phyloP scores from a whole-genome alignment of 2,888 invertebrate genomes.

The Drosophila tanythrix region DNA sequence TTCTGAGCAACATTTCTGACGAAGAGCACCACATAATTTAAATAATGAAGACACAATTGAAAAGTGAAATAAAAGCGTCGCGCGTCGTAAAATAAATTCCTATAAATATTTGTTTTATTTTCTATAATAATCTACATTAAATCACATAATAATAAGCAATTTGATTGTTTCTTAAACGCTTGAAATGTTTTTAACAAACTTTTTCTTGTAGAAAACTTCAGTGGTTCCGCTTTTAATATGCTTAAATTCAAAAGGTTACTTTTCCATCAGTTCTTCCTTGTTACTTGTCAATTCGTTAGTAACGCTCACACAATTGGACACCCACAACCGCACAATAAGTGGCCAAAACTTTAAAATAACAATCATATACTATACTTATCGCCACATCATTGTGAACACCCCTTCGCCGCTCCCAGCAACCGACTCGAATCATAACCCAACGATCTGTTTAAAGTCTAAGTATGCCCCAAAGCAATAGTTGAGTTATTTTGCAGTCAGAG shows the following conservation, averaged over 20 bases:
- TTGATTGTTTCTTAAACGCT: neutral
- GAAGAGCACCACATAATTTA: neutral
- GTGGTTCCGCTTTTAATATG: constrained; percentile 20
- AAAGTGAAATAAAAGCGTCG: neutral
- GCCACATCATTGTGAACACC: constrained; percentile 54
- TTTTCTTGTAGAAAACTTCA: neutral
- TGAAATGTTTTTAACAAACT: neutral
- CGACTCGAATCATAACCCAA: constrained; percentile 59
- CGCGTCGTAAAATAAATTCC: neutral
- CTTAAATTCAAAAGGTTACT: constrained; percentile 28
- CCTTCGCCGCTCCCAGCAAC: constrained; percentile 37
- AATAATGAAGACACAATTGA: constrained; percentile 7
- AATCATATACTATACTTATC: constrained; percentile 76
- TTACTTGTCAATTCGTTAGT: constrained; percentile 73
- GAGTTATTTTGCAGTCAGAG: constrained; percentile 69
- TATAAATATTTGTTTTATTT: neutral
- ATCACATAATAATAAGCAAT: neutral
- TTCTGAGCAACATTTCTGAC: constrained; percentile 7
- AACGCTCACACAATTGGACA: constrained; percentile 73
- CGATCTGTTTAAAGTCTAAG: constrained; percentile 79
- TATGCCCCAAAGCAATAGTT: constrained; percentile 72
- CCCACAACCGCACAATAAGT: constrained; percentile 54
- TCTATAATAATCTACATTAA: neutral
- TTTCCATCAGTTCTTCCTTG: constrained; percentile 40
- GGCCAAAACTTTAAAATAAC: constrained; percentile 76